phyloP scores from a whole-genome alignment of 2,888 invertebrate genomes.

The Craniophora ligustri region DNA sequence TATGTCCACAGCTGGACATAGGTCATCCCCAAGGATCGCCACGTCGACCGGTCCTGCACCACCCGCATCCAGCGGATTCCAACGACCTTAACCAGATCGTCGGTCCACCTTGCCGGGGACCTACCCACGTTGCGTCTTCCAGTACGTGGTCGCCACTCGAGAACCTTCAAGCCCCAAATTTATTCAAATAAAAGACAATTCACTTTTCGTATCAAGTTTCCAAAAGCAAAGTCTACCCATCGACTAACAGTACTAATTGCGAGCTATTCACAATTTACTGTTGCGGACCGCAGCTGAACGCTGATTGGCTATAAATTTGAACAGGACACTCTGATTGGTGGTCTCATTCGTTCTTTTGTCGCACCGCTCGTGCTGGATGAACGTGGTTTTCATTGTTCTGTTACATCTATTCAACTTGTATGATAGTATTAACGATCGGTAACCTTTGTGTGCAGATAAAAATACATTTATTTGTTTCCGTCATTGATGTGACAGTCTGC shows the following conservation, averaged over 20 bases:
- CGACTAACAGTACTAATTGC: slow-evolving; percentile 68
- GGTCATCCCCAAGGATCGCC: too few relatives aligned
- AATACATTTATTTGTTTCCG: too few relatives aligned
- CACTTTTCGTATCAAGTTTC: slow-evolving; percentile 39
- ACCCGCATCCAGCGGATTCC: too few relatives aligned
- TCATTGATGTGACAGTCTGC: slow-evolving; percentile 2
- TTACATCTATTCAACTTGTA: background rate
- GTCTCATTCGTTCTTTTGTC: slow-evolving; percentile 61
- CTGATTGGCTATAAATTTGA: slow-evolving; percentile 78
- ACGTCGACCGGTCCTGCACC: too few relatives aligned
- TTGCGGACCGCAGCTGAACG: slow-evolving; percentile 56
- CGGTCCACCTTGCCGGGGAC: too few relatives aligned
- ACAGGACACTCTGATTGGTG: slow-evolving; percentile 68
- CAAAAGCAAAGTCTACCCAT: slow-evolving; percentile 37
- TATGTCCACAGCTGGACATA: too few relatives aligned
- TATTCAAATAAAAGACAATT: slow-evolving; percentile 30
- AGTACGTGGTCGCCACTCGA: too few relatives aligned
- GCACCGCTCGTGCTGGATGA: slow-evolving; percentile 31
- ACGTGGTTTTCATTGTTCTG: slow-evolving; percentile 38
- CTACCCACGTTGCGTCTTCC: too few relatives aligned
- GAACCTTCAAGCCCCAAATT: background rate
- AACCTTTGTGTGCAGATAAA: too few relatives aligned
- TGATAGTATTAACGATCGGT: background rate
- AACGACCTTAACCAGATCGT: too few relatives aligned
- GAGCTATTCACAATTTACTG: slow-evolving; percentile 69